Conservation (phyloP, 1,140 invertebrate genomes). For the Atta colombica region DNA sequence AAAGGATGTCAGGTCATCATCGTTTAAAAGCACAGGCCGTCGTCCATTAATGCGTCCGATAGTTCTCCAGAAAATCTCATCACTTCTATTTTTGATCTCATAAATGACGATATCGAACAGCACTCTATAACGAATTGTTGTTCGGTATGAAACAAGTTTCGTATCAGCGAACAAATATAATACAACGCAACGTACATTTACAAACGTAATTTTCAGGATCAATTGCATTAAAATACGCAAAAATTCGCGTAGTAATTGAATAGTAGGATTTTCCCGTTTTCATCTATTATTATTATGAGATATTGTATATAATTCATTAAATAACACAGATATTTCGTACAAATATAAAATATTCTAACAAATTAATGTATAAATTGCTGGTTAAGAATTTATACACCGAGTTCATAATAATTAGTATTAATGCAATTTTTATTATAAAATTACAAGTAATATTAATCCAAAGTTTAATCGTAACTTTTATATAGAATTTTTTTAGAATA, state of each 20-base stretch:
- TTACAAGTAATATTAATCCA: conserved; percentile 6
- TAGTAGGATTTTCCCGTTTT: background rate
- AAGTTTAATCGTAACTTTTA: background rate
- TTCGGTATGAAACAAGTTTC: conserved; percentile 26
- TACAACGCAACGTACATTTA: background rate
- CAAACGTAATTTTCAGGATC: background rate
- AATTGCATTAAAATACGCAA: background rate
- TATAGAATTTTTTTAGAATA: background rate
- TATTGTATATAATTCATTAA: background rate
- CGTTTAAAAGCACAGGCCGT: conserved; percentile 71
- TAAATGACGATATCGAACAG: conserved; percentile 34
- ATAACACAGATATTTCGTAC: background rate
- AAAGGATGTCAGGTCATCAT: conserved; percentile 71
- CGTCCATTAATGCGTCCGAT: conserved; percentile 71
- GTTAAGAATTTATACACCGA: background rate
- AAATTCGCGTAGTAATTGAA: background rate
- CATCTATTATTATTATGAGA: too few species aligned
- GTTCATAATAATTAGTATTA: background rate
- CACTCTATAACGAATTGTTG: conserved; percentile 25
- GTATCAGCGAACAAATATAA: background rate
- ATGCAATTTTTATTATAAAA: background rate
- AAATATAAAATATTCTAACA: background rate
- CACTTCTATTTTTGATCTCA: conserved; percentile 70
- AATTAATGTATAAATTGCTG: background rate
- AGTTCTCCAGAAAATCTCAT: conserved; percentile 71